A percentile compares a stretch with the other conserved stretches of the same genome.
Evolutionary conservation across 2,797 vertebrate genomes (phyloP).

Genomic region (Karalla daura): DNA sequence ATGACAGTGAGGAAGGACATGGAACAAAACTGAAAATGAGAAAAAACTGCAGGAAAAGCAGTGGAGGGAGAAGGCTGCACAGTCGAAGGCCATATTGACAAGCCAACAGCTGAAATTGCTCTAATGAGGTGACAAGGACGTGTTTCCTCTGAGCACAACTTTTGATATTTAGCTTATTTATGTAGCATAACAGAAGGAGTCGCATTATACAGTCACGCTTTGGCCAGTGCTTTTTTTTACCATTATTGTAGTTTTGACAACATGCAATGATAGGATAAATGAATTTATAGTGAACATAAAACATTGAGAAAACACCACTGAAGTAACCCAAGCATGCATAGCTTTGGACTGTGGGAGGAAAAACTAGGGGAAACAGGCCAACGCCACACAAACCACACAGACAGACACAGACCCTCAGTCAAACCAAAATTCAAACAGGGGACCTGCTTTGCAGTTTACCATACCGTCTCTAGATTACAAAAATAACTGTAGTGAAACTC

Average conservation of each 20-base stretch:
- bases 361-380: too few species aligned
- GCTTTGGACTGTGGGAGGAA: too few species aligned
- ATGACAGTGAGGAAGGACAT: constrained; percentile 45
- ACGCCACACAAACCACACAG: too few species aligned
- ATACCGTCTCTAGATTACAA: neutral
- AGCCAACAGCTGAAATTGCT: constrained; percentile 34
- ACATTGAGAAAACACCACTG: too few species aligned
- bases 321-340: too few species aligned
- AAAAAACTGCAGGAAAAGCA: neutral
- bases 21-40: constrained; percentile 34
- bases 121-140: constrained; percentile 31
- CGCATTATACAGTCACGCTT: neutral
- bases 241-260: too few species aligned
- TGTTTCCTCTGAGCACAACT: constrained; percentile 12
- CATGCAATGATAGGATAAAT: too few species aligned
- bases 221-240: too few species aligned
- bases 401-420: too few species aligned
- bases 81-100: constrained; percentile 19
- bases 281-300: too few species aligned
- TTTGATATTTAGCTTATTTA: constrained; percentile 22
- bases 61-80: neutral
- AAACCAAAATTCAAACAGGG: too few species aligned
- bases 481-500: neutral
- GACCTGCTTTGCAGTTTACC: too few species aligned
- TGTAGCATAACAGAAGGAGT: neutral